Evolutionary conservation across 2,888 invertebrate genomes (phyloP).

Genomic region (Noctua comes): DNA sequence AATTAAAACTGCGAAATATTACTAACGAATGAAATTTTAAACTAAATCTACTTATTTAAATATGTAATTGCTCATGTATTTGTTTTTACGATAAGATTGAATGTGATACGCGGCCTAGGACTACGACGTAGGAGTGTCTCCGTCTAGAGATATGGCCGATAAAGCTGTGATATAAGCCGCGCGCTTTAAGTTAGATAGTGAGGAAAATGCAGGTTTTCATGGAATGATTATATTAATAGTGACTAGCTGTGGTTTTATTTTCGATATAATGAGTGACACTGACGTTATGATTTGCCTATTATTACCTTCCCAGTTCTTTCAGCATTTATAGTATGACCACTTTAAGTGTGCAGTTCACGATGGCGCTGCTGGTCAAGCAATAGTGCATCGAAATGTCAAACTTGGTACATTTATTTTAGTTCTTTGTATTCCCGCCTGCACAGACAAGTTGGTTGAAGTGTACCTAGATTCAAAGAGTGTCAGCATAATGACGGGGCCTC

Average conservation of each 20-base stretch:
- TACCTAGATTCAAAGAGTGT: too few relatives aligned
- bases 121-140: slow-evolving; percentile 55
- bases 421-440: too few relatives aligned
- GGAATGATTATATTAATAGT: slow-evolving; percentile 51
- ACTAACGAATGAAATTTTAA: slow-evolving; percentile 14
- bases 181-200: slow-evolving; percentile 64
- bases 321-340: too few relatives aligned
- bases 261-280: too few relatives aligned
- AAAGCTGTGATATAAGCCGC: slow-evolving; percentile 72
- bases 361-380: too few relatives aligned
- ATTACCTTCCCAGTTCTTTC: too few relatives aligned
- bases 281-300: too few relatives aligned
- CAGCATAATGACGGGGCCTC: too few relatives aligned
- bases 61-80: slow-evolving; percentile 53
- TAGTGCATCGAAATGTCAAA: too few relatives aligned
- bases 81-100: slow-evolving; percentile 68
- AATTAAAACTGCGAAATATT: not conserved
- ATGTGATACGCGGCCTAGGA: slow-evolving; percentile 66
- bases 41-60: slow-evolving; percentile 25
- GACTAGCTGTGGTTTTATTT: slow-evolving; percentile 18
- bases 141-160: slow-evolving; percentile 54
- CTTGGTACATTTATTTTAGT: too few relatives aligned
- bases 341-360: too few relatives aligned
- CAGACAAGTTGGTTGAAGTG: too few relatives aligned
- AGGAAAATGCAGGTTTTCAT: slow-evolving; percentile 29